Conservation (phyloP, 2,113 vertebrate species). For the Numida meleagris region DNA sequence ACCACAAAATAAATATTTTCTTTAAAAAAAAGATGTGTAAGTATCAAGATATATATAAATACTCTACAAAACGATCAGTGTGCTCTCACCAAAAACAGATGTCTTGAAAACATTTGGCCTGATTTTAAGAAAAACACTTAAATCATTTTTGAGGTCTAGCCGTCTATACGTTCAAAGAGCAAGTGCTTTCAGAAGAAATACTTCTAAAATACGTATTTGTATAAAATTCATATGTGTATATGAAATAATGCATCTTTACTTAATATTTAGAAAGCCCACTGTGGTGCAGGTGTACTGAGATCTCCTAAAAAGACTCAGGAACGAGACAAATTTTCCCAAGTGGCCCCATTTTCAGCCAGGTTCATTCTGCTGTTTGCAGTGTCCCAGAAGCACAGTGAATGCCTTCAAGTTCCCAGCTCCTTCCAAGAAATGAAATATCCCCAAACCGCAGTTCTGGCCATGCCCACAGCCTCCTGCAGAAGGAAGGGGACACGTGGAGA, state of each 20-base stretch:
- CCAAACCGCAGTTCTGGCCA: fast-evolving
- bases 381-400: background rate
- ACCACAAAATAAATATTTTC: constrained; percentile 79
- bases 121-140: constrained; percentile 71
- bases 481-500: fast-evolving
- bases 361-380: background rate
- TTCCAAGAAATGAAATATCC: constrained; percentile 19
- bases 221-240: background rate
- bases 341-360: background rate
- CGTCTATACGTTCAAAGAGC: constrained; percentile 47
- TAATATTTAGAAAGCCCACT: constrained; percentile 34
- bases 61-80: constrained; percentile 65
- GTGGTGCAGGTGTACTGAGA: constrained; percentile 8
- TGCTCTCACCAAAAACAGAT: constrained; percentile 64
- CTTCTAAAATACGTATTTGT: constrained; percentile 45
- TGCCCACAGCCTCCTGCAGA: fast-evolving
- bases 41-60: constrained; percentile 61
- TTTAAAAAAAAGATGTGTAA: constrained; percentile 72
- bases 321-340: constrained; percentile 6
- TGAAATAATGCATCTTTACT: constrained; percentile 13
- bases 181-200: constrained; percentile 65
- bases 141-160: constrained; percentile 70
- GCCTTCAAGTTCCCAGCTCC: background rate
- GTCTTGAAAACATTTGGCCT: constrained; percentile 61
- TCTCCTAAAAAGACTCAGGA: constrained; percentile 34